Evolutionary conservation across 2,113 vertebrate genomes (phyloP), one percentile per base, ranked within the genome.

Genomic region (Tychaedon coryphoeus): DNA sequence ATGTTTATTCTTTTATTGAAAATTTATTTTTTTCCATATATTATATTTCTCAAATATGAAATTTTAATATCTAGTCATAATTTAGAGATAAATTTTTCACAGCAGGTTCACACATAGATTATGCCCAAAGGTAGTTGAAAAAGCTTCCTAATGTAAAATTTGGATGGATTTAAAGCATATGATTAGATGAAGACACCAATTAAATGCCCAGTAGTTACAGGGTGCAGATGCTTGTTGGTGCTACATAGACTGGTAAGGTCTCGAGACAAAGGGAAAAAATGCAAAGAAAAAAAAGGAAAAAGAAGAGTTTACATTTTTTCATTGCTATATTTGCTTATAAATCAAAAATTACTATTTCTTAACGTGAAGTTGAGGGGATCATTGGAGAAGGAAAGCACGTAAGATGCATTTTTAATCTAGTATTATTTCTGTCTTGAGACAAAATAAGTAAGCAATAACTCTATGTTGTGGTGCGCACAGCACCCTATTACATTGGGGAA

Each of bases 61-160:
- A 80, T 85, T 74, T 79, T 85, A 85, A 28, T 76, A 51, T 40
- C 64, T 89, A 42, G 45, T 54, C 20, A 71, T 51, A 94, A 40
- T 77, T 95, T 65, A 85, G 45, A 74, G 74, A 43, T 78, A 81
- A 62, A 17, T 65, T 94, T 93, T 97, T 88, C 43, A 81, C 36
- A 70, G 38, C 10, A 83, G 29, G 11, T 96, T 96, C 84, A 88
- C 48, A 53, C 7, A 3, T 50, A 75, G 5, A 16, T 45, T 53
- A 28, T 33, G 2, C 3, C 19, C 2, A 5, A 71, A 81, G 5
- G 12, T 24, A 40, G 24, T 12, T 71, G 14, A 47, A 81, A 50
- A 58, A 31, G 6, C 53, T 67, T n/a, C 3, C 20, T 57, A 12
- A 48, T 33, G 18, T 56, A 65, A 69, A 78, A 67, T 57, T 45